phyloP scores from a whole-genome alignment of 2,113 vertebrate species.

The Vulpes ferrilata region DNA sequence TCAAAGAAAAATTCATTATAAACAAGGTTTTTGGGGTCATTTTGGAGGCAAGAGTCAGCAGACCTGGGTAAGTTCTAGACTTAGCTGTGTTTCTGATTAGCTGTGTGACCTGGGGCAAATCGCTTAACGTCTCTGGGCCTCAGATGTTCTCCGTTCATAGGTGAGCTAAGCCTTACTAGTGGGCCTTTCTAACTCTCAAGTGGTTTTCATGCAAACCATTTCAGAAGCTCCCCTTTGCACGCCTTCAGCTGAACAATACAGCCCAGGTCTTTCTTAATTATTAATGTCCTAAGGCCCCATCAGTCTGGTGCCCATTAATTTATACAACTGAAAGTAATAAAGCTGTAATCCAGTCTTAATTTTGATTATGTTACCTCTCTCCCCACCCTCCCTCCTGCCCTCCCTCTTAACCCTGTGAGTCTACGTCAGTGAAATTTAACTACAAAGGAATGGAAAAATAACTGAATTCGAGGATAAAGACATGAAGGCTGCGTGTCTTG shows the following conservation, averaged over 20 bases:
- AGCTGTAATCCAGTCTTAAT: background rate
- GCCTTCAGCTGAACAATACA: background rate
- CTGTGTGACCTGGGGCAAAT: conserved; percentile 36
- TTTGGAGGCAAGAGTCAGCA: conserved; percentile 1
- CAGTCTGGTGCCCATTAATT: background rate
- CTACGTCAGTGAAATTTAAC: conserved; percentile 60
- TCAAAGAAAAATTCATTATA: conserved; percentile 43
- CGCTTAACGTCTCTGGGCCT: background rate
- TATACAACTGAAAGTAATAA: background rate
- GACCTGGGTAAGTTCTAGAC: background rate
- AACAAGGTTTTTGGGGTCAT: background rate
- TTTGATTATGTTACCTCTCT: background rate
- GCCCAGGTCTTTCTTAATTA: background rate
- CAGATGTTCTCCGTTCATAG: background rate
- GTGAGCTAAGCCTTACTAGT: background rate
- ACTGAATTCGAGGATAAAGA: background rate
- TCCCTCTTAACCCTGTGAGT: background rate
- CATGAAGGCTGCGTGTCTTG: conserved; percentile 9
- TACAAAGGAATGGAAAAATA: conserved; percentile 67
- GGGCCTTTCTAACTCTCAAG: background rate
- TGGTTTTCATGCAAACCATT: background rate
- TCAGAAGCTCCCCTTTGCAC: background rate
- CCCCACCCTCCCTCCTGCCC: background rate
- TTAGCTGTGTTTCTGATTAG: background rate
- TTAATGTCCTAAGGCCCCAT: background rate